Evolutionary conservation across 1,140 invertebrate genomes (phyloP), one percentile per base, ranked within the genome.

Genomic region (Sycophila sp.): DNA sequence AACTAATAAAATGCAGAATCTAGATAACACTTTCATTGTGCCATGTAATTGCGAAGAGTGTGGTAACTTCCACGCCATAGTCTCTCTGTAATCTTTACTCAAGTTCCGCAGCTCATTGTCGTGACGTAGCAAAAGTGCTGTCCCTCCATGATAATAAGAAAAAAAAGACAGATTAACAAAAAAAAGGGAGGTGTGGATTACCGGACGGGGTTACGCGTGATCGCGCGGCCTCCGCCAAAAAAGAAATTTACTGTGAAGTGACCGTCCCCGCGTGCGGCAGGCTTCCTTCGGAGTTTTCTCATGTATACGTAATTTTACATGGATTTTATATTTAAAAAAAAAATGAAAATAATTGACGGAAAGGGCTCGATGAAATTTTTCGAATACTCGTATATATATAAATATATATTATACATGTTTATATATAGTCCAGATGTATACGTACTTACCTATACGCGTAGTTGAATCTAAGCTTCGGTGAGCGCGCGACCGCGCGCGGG

Each of bases 71-170:
- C 78, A 78, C 78, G 77, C 78, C 56, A 76, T 83, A 84, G 79
- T 85, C 81, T 82, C 79, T 47, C 53, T 47, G 32, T 69, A 6
- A 34, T 69, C 47, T n/a, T n/a, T n/a, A n/a, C n/a, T n/a, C n/a
- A n/a, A 51, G 26, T 49, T 53, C 36, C 45, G n/a, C 49, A 62
- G 15, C 42, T 83, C 82, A 80, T 83, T 80, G 76, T 80, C 80
- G 78, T 80, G 81, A 83, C 78, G 81, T 84, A 85, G 83, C 77
- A 78, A 62, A 84, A 85, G 79, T 82, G 81, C 83, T 85, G 81
- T 83, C 83, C 84, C 82, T 86, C 80, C 81, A 84, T 80, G 81
- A 86, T 85, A 84, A 85, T 84, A 84, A 84, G 79, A 81, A 79
- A 42, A n/a, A n/a, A n/a, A n/a, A n/a, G n/a, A n/a, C n/a, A n/a